Evolutionary conservation across 1,140 invertebrate species (phyloP).

Genomic region (Sinella curviseta): DNA sequence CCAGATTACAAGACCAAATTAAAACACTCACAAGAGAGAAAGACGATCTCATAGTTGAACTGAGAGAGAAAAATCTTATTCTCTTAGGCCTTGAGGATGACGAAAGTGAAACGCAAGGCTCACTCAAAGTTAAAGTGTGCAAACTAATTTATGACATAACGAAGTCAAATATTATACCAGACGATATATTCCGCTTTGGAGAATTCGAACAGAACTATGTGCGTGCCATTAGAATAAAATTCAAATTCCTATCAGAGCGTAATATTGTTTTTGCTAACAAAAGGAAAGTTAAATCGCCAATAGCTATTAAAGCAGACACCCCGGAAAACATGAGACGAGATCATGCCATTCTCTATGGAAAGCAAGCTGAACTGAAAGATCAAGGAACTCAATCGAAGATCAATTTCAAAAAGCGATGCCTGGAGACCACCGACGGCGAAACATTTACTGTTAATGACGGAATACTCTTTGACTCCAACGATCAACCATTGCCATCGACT

Average conservation of each 20-base stretch:
- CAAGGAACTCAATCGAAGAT: not conserved
- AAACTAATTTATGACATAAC: not conserved
- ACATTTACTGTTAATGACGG: not conserved
- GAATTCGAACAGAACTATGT: not conserved
- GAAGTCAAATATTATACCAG: not conserved
- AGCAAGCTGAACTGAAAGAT: not conserved
- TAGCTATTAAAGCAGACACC: not conserved
- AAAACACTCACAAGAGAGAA: not conserved
- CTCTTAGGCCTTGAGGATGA: not conserved
- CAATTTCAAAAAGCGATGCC: not conserved
- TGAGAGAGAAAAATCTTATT: not conserved
- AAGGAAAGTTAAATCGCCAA: not conserved
- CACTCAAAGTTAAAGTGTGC: not conserved
- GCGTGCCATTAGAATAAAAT: not conserved
- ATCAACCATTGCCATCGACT: not conserved
- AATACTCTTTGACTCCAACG: too few species aligned
- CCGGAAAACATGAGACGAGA: not conserved
- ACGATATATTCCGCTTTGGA: not conserved
- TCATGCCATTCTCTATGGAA: not conserved
- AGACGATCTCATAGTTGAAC: not conserved
- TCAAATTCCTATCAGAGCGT: not conserved
- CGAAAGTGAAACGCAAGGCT: not conserved
- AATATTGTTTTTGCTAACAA: not conserved
- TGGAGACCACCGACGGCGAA: not conserved
- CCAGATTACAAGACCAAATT: not conserved